Percentiles rank a stretch among this genome's conserved stretches.
These are phyloP conservation scores for Platysteira castanea DNA, from an alignment of 2,113 vertebrate genomes.

Conservation along the genomic window DNA sequence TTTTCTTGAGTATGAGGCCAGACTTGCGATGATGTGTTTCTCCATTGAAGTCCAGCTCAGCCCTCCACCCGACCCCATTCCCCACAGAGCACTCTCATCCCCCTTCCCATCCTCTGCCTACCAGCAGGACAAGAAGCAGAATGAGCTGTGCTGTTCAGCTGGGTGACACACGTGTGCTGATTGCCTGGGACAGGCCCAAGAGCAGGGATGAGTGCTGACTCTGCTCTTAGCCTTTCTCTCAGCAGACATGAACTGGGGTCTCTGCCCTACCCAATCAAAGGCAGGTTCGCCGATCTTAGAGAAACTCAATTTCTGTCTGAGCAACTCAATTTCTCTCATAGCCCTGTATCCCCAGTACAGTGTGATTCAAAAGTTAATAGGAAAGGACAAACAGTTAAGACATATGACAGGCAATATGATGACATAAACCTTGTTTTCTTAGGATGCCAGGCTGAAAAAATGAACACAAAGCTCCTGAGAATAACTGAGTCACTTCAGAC, in stretches of 20 bases:
- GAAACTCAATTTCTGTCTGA: conserved; percentile 1
- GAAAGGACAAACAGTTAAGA: conserved; percentile 57
- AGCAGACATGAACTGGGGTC: not conserved
- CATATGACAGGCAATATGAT: conserved; percentile 49
- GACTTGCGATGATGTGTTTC: not conserved
- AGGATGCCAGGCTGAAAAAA: conserved; percentile 37
- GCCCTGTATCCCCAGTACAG: not conserved
- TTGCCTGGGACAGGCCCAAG: not conserved
- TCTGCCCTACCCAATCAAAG: not conserved
- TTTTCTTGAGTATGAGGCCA: not conserved
- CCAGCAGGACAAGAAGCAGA: not conserved
- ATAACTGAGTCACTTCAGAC: conserved; percentile 46
- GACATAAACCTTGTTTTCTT: conserved; percentile 47
- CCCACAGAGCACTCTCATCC: not conserved
- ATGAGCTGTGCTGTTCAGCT: accelerated
- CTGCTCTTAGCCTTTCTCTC: not conserved
- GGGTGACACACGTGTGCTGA: accelerated
- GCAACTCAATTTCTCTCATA: conserved; percentile 25
- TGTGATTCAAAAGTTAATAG: conserved; percentile 53
- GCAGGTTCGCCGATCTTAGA: not conserved
- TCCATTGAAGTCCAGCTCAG: not conserved
- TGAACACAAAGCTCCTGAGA: conserved; percentile 27
- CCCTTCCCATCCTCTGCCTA: not conserved
- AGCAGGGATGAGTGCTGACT: not conserved
- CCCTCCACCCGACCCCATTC: not conserved